phyloP scores from a whole-genome alignment of 2,113 vertebrate species.

The Gallinago jamesoni region DNA sequence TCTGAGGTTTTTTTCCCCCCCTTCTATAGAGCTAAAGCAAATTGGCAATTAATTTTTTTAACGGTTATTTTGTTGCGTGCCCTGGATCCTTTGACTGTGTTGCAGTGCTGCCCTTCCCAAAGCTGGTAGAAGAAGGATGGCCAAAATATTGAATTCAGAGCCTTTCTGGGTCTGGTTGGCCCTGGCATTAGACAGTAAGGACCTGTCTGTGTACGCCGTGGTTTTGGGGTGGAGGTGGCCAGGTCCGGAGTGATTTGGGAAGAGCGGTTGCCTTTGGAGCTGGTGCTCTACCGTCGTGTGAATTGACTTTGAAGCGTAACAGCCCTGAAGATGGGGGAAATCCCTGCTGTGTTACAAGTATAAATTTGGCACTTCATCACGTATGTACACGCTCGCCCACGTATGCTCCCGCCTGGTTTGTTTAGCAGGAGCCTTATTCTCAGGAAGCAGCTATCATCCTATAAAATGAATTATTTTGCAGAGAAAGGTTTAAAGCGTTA shows the following conservation, averaged over 20 bases:
- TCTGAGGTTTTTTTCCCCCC: background rate
- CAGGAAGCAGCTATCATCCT: fast-evolving
- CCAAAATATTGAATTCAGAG: too few species aligned
- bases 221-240: background rate
- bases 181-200: background rate
- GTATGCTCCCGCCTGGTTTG: background rate
- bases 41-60: background rate
- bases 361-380: background rate
- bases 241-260: background rate
- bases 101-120: fast-evolving
- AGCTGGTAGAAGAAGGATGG: background rate
- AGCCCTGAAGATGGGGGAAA: background rate
- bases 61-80: fast-evolving
- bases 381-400: fast-evolving
- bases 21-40: background rate
- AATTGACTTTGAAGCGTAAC: background rate
- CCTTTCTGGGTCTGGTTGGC: background rate
- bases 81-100: background rate
- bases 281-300: fast-evolving
- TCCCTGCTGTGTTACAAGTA: background rate
- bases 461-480: background rate
- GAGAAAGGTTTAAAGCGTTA: background rate
- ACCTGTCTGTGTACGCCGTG: fast-evolving
- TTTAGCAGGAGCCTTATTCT: background rate
- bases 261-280: background rate